Evolutionary conservation across 2,888 invertebrate genomes (phyloP).

Genomic region (Meteorus colon): DNA sequence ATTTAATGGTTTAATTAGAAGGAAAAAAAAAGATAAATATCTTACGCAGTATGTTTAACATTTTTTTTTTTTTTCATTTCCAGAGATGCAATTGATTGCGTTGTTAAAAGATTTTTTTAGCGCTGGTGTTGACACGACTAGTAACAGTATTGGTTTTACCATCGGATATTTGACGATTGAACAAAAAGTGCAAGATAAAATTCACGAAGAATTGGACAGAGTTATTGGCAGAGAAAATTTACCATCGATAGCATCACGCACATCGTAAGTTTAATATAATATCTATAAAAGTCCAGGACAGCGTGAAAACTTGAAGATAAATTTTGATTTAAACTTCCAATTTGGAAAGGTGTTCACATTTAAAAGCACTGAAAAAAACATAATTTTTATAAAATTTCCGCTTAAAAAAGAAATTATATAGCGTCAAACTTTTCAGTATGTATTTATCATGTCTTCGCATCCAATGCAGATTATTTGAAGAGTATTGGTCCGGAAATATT

Average conservation of each 20-base stretch:
- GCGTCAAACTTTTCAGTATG: too few species aligned
- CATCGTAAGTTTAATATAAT: conserved; percentile 53
- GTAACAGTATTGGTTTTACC: conserved; percentile 84
- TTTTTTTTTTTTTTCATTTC: conserved; percentile 68
- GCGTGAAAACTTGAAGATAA: neutral
- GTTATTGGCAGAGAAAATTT: conserved; percentile 80
- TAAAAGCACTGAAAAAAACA: too few species aligned
- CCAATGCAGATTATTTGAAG: too few species aligned
- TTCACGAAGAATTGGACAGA: conserved; percentile 83
- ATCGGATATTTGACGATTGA: conserved; percentile 83
- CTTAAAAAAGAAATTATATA: too few species aligned
- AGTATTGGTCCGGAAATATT: too few species aligned
- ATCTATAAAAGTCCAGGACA: neutral
- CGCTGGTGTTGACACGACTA: conserved; percentile 89
- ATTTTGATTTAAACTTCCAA: too few species aligned
- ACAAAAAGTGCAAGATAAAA: conserved; percentile 81
- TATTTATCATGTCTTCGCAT: too few species aligned
- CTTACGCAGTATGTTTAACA: too few species aligned
- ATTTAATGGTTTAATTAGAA: conserved; percentile 35
- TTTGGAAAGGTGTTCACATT: too few species aligned
- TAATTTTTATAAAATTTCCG: too few species aligned
- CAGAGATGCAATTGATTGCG: conserved; percentile 84
- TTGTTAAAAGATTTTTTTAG: conserved; percentile 88
- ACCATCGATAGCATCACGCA: conserved; percentile 75
- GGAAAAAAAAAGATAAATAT: neutral